Evolutionary conservation across 2,797 vertebrate genomes (phyloP).

Genomic region (Syngnathus acus): DNA sequence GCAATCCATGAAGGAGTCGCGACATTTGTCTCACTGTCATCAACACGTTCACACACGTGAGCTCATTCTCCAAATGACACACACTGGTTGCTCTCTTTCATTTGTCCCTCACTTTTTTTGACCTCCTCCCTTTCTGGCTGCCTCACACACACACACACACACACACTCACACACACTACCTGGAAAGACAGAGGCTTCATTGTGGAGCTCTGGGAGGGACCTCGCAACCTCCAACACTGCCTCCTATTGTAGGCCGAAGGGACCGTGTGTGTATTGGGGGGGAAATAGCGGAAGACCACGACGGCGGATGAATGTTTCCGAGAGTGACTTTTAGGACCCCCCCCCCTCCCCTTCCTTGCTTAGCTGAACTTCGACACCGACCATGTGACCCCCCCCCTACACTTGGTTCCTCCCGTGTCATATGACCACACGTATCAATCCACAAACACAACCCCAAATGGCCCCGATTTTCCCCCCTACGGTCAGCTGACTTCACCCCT

Average conservation of each 20-base stretch:
- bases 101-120: constrained; percentile 12
- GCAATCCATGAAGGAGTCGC: constrained; percentile 60
- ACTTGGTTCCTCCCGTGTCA: constrained; percentile 29
- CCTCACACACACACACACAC: neutral
- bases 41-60: constrained; percentile 28
- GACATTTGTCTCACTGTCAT: constrained; percentile 63
- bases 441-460: constrained; percentile 22
- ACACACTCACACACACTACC: constrained; percentile 38
- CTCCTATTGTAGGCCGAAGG: constrained; percentile 49
- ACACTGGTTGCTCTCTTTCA: constrained; percentile 41
- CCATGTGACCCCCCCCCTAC: constrained; percentile 42
- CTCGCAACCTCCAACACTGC: constrained; percentile 52
- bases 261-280: constrained; percentile 15
- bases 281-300: constrained; percentile 21
- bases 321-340: neutral
- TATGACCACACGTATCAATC: constrained; percentile 45
- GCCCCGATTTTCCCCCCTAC: neutral
- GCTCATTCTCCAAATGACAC: neutral
- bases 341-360: constrained; percentile 14
- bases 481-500: constrained; percentile 50
- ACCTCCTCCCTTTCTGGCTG: constrained; percentile 3
- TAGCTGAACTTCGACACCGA: constrained; percentile 47
- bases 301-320: constrained; percentile 22
- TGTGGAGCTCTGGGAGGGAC: constrained; percentile 43
- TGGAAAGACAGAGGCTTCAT: constrained; percentile 62